Base-by-base conservation (phyloP, 2,797 vertebrate genomes). In the Gymnocypris eckloni region DNA sequence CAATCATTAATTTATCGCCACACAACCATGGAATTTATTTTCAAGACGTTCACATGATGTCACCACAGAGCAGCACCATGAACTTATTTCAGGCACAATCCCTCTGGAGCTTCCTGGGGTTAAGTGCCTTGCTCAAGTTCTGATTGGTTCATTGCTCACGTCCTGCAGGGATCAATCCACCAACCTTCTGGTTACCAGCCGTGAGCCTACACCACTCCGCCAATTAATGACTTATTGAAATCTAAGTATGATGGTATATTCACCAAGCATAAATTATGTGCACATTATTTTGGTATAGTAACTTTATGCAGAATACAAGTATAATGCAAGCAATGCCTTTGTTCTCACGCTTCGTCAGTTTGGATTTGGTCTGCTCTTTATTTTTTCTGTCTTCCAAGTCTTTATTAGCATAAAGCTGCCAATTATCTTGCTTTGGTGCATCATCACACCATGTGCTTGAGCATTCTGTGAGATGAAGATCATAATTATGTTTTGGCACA, bases 401-500 rank as follows among this genome's bases (percentile, higher is more conserved):
- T 45, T 75, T 72, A 73, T 76, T 83, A 84, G 59, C 84, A 79
- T 48, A 70, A 77, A 83, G 79, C 85, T 77, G 80, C 69, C 84
- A 87, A 81, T 88, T 86, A 85, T 81, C 79, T 54, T 28, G 72
- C 48, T 84, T 86, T 70, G 79, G 39, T 59, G 80, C 70, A 86
- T 85, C 69, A 76, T 85, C 84, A 72, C 76, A 87, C 72, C 71
- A 83, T 70, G 54, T 79, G 78, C 33, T 71, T 71, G 22, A 82
- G 85, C 82, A 78, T 85, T 85, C 76, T 33, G 12, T 78, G 70
- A 81, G 71, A 75, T 71, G 66, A 70, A 81, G 84, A 61, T 88
- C 87, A 85, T 87, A 87, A 90, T 90, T 86, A 83, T 25, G 61
- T 73, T 86, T 66, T 86, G 83, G 80, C 83, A 86, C 76, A 69